Base-by-base conservation (phyloP, 2,797 vertebrate species). In the Antennarius maculatus region DNA sequence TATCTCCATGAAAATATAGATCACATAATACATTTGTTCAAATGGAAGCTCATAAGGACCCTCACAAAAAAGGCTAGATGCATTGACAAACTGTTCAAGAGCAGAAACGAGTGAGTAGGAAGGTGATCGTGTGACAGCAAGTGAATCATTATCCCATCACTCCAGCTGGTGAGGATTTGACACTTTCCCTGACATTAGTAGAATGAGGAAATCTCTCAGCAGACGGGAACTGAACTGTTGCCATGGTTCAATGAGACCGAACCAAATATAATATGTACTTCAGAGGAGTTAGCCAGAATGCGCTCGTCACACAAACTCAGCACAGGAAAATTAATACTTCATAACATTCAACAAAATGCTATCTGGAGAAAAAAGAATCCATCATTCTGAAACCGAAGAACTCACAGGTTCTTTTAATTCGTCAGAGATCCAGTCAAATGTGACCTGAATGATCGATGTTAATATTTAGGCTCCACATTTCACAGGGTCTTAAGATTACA, bases 161-260 rank as follows among this genome's bases (percentile, higher is more conserved):
- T 83, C 80, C 88, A 85, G 87, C 79, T 86, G 87, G 85, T 73
- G 74, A 82, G 79, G 87, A 89, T 70, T 71, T 85, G 72, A 85
- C 87, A 78, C 85, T 76, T 63, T 27, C 70, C 71, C 68, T 80
- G 72, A 77, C 82, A 61, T 74, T 34, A 76, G 71, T 73, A 53
- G 37, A 53, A 71, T 50, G 51, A 75, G 69, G 79, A 78, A 79
- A 51, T 54, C 70, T 81, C 79, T 78, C 67, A 34, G 68, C 65
- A 27, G 58, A 74, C 46, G 3, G 39, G 67, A 74, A 47, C 59
- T 0, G 29, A 73, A 23, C 13, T 14, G 57, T 49, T 68, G 57
- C 43, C 31, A 6, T 1, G 23, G 53, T 55, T 62, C 70, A 69
- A 15, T 42, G 56, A 31, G 53, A 31, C 61, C 1, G 7, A 61